A percentile compares a stretch with the other conserved stretches of the same genome.
phyloP scores from a whole-genome alignment of 2,888 invertebrate species.

The Melanostoma scalare region DNA sequence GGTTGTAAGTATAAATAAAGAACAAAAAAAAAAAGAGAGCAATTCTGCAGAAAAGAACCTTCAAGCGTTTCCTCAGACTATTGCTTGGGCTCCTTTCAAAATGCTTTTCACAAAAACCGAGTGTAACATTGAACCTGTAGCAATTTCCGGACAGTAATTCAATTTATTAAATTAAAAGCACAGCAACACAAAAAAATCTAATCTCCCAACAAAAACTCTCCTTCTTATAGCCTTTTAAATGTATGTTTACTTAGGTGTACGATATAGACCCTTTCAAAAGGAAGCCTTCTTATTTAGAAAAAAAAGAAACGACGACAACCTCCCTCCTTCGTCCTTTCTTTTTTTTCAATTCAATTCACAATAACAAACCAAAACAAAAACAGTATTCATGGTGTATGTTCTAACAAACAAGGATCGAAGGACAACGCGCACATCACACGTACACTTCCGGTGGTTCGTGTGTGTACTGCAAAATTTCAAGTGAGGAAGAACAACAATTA shows the following conservation, averaged over 20 bases:
- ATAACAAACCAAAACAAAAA: conserved; percentile 31
- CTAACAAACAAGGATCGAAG: conserved; percentile 27
- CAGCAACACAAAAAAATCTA: neutral
- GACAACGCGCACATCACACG: conserved; percentile 44
- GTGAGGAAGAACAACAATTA: conserved; percentile 60
- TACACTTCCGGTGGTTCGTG: conserved; percentile 1
- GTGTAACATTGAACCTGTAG: conserved; percentile 43
- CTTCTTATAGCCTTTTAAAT: conserved; percentile 5
- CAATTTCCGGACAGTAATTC: conserved; percentile 52
- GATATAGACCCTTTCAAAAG: conserved; percentile 11
- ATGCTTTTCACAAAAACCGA: neutral
- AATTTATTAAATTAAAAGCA: conserved; percentile 34
- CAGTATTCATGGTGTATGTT: conserved; percentile 43
- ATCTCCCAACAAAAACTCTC: conserved; percentile 1
- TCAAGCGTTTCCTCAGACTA: neutral
- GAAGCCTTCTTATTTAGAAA: conserved; percentile 15
- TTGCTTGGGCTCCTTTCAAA: no score
- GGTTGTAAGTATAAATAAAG: neutral
- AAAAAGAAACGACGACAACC: conserved; percentile 10
- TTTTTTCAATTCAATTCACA: conserved; percentile 34
- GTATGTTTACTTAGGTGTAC: conserved; percentile 2
- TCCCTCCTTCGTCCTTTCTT: neutral
- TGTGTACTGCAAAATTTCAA: conserved; percentile 13
- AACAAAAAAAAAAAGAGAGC: neutral
- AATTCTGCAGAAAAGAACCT: neutral